Evolutionary conservation across 2,888 invertebrate species (phyloP).

Genomic region (Euproctis similis): DNA sequence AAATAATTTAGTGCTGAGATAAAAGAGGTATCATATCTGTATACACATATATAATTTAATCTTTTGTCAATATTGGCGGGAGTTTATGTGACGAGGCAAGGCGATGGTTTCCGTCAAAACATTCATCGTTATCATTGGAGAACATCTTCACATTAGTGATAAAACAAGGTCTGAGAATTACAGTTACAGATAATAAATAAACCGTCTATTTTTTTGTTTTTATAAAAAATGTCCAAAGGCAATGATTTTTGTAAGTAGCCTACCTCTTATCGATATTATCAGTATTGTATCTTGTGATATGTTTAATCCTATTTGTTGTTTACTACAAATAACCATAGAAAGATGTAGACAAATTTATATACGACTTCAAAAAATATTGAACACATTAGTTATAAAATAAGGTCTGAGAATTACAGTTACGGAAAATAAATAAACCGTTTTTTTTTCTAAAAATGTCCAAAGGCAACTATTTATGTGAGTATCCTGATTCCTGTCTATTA

Average conservation of each 20-base stretch:
- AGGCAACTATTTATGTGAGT: too few relatives aligned
- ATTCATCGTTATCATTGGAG: constrained; percentile 23
- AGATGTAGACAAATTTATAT: too few relatives aligned
- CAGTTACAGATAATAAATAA: constrained; percentile 5
- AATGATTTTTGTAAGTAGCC: constrained; percentile 68
- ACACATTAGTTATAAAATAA: too few relatives aligned
- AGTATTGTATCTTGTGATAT: too few relatives aligned
- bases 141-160: constrained; percentile 17
- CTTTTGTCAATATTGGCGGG: constrained; percentile 61
- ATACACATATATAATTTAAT: constrained; percentile 40
- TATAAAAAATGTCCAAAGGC: constrained; percentile 30
- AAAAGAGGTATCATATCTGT: constrained; percentile 44
- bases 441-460: too few relatives aligned
- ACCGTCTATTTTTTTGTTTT: constrained; percentile 20
- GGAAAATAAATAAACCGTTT: too few relatives aligned
- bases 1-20: constrained; percentile 42
- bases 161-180: constrained; percentile 18
- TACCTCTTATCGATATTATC: too few relatives aligned
- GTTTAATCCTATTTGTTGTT: too few relatives aligned
- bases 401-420: too few relatives aligned
- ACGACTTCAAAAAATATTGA: too few relatives aligned
- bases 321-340: too few relatives aligned
- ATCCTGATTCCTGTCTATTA: too few relatives aligned
- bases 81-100: constrained; percentile 39
- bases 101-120: constrained; percentile 40